A percentile compares a stretch with the other conserved stretches of the same genome.
Evolutionary conservation across 37 sponge, comb jelly and placozoan genomes (phyloP).

Genomic region (Ephydatia muelleri): DNA sequence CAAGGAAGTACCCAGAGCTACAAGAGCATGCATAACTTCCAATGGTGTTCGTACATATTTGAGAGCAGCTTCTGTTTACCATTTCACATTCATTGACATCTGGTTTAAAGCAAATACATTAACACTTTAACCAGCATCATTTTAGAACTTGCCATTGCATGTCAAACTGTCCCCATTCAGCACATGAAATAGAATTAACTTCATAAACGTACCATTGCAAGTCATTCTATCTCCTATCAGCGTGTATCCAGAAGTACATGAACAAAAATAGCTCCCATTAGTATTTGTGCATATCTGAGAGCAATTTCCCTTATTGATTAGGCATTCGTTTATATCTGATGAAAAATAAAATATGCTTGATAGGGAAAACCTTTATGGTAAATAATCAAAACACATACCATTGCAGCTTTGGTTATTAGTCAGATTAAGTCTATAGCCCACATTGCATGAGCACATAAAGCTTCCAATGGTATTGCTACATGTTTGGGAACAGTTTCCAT

Average conservation of each 20-base stretch:
- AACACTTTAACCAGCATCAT: too few relatives aligned
- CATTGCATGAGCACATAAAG: neutral
- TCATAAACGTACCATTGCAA: too few relatives aligned
- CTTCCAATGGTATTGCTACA: neutral
- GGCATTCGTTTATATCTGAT: conserved; percentile 17
- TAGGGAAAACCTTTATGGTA: too few relatives aligned
- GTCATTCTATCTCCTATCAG: too few relatives aligned
- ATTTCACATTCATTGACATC: neutral
- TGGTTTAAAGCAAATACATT: too few relatives aligned
- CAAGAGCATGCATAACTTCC: neutral
- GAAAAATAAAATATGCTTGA: too few relatives aligned
- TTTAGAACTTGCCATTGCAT: too few relatives aligned
- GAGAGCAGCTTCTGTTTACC: neutral
- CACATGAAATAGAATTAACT: too few relatives aligned
- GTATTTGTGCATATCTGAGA: neutral
- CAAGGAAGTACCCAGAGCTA: neutral
- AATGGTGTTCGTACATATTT: neutral
- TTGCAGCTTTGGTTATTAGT: too few relatives aligned
- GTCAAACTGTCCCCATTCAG: too few relatives aligned
- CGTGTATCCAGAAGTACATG: neutral
- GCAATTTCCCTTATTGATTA: neutral
- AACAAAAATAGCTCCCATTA: neutral
- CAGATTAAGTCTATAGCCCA: neutral
- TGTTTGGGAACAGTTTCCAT: neutral
- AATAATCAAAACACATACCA: too few relatives aligned